Evolutionary conservation across 2,888 invertebrate genomes (phyloP), one percentile per base, ranked within the genome.

Genomic region (Carcina quercana): DNA sequence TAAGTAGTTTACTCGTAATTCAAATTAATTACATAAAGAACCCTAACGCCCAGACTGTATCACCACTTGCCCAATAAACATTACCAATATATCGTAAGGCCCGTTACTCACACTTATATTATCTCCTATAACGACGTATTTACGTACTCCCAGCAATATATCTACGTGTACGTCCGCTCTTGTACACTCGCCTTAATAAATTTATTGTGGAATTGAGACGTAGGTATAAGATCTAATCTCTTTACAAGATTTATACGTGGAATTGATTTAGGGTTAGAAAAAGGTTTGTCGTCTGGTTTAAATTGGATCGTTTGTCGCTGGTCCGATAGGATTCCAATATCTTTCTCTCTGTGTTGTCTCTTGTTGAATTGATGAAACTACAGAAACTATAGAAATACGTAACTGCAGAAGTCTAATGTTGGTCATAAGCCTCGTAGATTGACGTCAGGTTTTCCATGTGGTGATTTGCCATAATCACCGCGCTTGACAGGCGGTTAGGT

Each of bases 141-240:
- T 76, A 78, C 69, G 78, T 73, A 75, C 70, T 62, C 63, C 42
- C 45, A 55, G 53, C 53, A 60, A 76, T 75, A 79, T 76, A 78
- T 76, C 73, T 55, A 11, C 11, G 10, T n/a, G 14, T 5, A 15
- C 8, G 15, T 15, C 15, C 27, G n/a, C 1, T 35, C 14, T 41
- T 33, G 55, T 59, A 63, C 56, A 59, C 44, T 53, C 57, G 56
- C 48, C 60, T 62, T 62, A 62, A 75, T 74, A 76, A 74, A 80
- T 79, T 76, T 69, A 69, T 64, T 63, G 65, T 69, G 71, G 76
- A 75, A 80, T 80, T 80, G 75, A 80, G 79, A 74, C 66, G 65
- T 76, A 76, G 61, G 56, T 59, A 55, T 55, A 57, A 74, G 80
- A 82, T 82, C 79, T 82, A 79, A 82, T 82, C 80, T 74, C 40